Evolutionary conservation across 2,113 vertebrate species (phyloP), one percentile per base, ranked within the genome.

Genomic region (Polypterus bichir): DNA sequence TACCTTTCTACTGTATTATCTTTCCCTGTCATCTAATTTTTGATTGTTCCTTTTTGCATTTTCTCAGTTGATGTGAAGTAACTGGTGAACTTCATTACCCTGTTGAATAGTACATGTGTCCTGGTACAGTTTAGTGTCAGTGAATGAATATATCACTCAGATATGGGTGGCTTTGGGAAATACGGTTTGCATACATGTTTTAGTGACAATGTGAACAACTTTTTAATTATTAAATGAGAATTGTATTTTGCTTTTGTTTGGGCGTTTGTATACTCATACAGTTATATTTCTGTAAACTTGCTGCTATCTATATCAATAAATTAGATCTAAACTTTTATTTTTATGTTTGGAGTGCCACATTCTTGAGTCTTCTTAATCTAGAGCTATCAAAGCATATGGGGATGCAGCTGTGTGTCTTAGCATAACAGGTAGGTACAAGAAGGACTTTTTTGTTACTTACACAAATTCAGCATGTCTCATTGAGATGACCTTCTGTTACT

Each of bases 281-380:
- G 83, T 90, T 97, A 89, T 97, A 94, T 89, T 93, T 91, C 88
- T 94, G 88, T 94, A 91, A 88, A 89, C 81, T 63, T 88, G 86
- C 87, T 89, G 86, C 88, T 88, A 87, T 89, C 87, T 80, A 83
- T 84, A 91, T 86, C 90, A 94, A 95, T 91, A 85, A 71, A 74
- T 79, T 81, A 92, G 78, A 52, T 78, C 66, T 78, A 80, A 88
- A 85, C 82, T 84, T 85, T 85, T 84, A 76, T 80, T 83, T 81
- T 79, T 47, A 48, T 45, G 45, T 64, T 7, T 64, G 44, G 11
- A 27, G 49, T 64, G 59, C 46, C 44, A 57, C 44, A 44, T 7
- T 49, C 5, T 5, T 57, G 8, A 27, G 27, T 27, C 27, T 27
- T 27, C 27, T 27, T 27, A 27, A 27, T 27, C 27, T 27, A 27